Evolutionary conservation across 2,113 vertebrate species (phyloP).

Genomic region (Tachuris rubrigastra): DNA sequence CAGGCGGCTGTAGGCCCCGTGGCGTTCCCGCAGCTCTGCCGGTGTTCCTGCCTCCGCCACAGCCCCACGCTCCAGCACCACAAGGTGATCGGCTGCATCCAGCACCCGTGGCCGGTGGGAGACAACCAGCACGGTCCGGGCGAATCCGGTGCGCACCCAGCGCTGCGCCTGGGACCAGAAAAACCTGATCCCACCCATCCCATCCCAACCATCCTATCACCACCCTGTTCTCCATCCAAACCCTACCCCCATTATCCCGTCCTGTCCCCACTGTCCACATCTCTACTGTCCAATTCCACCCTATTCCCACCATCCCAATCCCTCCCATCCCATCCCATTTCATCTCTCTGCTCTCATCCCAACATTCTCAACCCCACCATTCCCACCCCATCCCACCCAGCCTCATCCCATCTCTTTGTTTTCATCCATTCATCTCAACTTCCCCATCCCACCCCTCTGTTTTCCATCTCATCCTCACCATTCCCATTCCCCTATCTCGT

Average conservation of each 20-base stretch:
- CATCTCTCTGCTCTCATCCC: neutral
- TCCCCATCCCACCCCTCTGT: too few species aligned
- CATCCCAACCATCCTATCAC: too few species aligned
- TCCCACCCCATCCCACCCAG: neutral
- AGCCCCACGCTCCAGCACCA: neutral
- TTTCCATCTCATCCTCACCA: neutral
- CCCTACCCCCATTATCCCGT: neutral
- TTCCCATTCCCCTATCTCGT: neutral
- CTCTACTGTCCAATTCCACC: too few species aligned
- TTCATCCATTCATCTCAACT: neutral
- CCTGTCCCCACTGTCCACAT: neutral
- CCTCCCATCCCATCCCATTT: neutral
- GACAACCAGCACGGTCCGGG: neutral
- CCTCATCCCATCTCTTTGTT: rapidly evolving
- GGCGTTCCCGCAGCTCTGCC: neutral
- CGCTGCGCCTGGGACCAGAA: neutral
- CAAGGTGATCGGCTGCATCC: neutral
- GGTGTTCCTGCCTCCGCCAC: neutral
- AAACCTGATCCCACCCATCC: neutral
- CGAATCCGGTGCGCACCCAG: neutral
- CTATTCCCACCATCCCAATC: neutral
- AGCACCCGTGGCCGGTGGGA: neutral
- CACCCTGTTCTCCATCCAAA: neutral
- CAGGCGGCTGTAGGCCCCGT: neutral
- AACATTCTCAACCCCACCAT: neutral